Evolutionary conservation across 2,113 vertebrate species (phyloP), one percentile per base, ranked within the genome.

Genomic region (Uropsilus gracilis): DNA sequence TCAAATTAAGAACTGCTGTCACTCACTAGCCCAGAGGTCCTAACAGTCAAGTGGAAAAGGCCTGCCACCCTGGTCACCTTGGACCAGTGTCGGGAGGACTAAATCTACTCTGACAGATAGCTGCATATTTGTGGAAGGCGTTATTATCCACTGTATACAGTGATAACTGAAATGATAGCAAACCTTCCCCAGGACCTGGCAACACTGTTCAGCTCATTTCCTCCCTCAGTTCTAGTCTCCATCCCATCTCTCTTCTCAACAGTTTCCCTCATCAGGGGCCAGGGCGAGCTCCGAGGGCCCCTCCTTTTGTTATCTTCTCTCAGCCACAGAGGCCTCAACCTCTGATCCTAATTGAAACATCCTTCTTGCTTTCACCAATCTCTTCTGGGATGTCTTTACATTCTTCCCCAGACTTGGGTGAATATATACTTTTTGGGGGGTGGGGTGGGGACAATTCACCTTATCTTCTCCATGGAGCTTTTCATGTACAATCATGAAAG

Each of bases 41-140:
- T 91, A 72, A 18, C 50, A 78, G 10, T 53, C 59, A 66, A 8
- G 24, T 73, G 22, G 34, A 84, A 66, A 83, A 90, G 39, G 64
- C 42, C 77, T 66, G 42, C 37, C 50, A 18, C 50, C 11, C 5
- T 87, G 28, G 68, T 91, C 20, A 30, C 14, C 59, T n/a, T 86
- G 57, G 82, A 28, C 34, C 71, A 69, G 9, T 13, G 39, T 61
- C 71, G 14, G n/a, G 9, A 94, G n/a, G 28, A 37, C 46, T 76
- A 90, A 86, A 77, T 91, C 34, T 83, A 90, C 81, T 26, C 64
- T 32, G 46, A 80, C 6, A 85, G 37, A 84, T 59, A 64, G 34
- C 4, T 86, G 22, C 28, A 82, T 72, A 76, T 78, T 89, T 22
- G 30, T 17, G 22, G 71, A 73, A 89, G 9, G 78, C 39, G 39